Percentiles rank a stretch among this genome's conserved stretches.
These are phyloP conservation scores for Thysanoteuthis rhombus DNA, from an alignment of 2,888 invertebrate species.

Conservation along the genomic window DNA sequence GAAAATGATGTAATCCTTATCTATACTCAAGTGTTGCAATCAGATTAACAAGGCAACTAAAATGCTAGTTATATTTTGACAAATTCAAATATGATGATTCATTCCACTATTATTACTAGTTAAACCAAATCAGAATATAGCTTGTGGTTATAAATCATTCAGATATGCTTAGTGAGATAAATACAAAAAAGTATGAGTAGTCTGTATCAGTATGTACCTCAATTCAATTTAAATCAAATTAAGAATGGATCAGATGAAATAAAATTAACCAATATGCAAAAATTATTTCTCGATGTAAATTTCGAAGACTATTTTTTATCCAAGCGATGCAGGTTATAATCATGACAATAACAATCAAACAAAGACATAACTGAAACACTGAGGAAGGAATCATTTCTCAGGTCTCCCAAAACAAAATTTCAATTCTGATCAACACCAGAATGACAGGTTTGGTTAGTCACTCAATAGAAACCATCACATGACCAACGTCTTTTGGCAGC, in stretches of 20 bases:
- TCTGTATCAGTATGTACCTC: background rate
- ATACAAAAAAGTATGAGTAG: background rate
- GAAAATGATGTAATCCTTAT: too few species aligned
- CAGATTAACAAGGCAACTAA: too few species aligned
- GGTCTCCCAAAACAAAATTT: background rate
- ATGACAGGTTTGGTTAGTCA: too few species aligned
- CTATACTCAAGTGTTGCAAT: too few species aligned
- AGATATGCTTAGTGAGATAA: background rate
- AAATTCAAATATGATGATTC: too few species aligned
- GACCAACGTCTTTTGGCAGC: too few species aligned
- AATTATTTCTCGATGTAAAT: background rate
- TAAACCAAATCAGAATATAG: background rate
- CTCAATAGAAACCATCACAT: too few species aligned
- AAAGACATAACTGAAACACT: background rate
- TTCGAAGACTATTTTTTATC: too few species aligned
- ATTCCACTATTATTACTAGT: too few species aligned
- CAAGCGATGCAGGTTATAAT: background rate
- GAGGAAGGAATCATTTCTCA: background rate
- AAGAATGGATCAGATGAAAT: background rate
- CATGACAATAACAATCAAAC: background rate
- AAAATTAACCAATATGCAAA: background rate
- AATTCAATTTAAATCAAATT: background rate
- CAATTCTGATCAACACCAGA: background rate
- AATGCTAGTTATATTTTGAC: too few species aligned
- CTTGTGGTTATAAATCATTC: background rate